Conservation (phyloP, 1,140 invertebrate species). For the Caenorhabditis brenneri region DNA sequence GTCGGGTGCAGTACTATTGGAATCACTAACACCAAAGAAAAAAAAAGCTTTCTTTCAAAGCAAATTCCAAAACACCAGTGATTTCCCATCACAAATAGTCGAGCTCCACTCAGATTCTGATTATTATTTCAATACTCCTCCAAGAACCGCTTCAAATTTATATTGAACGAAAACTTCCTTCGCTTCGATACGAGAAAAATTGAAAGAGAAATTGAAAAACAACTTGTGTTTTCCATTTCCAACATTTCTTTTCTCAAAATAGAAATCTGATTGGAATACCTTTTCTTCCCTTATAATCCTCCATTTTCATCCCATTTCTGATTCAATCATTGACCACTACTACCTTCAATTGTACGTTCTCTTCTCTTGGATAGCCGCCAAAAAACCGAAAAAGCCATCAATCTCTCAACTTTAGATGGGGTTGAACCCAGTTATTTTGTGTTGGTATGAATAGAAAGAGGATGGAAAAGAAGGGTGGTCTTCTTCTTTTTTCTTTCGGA, state of each 20-base stretch:
- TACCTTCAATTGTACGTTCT: neutral
- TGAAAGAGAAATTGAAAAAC: neutral
- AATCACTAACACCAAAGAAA: too few relatives aligned
- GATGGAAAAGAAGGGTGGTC: neutral
- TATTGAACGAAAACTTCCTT: too few relatives aligned
- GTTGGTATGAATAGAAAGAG: neutral
- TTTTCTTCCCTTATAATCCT: neutral
- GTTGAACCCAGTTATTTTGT: conserved; percentile 31
- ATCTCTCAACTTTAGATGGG: conserved; percentile 29
- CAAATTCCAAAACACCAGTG: too few relatives aligned
- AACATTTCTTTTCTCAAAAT: too few relatives aligned
- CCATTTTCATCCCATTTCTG: neutral
- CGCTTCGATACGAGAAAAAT: neutral
- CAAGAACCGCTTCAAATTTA: too few relatives aligned
- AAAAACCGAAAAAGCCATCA: conserved; percentile 25
- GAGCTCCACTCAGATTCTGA: too few relatives aligned
- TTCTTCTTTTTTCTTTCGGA: neutral
- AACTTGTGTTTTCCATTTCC: neutral
- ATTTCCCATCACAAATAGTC: too few relatives aligned
- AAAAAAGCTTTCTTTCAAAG: too few relatives aligned
- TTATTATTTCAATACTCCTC: too few relatives aligned
- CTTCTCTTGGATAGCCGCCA: neutral
- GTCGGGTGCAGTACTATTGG: too few relatives aligned
- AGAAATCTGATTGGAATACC: neutral
- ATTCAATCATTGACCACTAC: neutral